phyloP scores from a whole-genome alignment of 2,888 invertebrate species.

The Chromoteleia sp. region DNA sequence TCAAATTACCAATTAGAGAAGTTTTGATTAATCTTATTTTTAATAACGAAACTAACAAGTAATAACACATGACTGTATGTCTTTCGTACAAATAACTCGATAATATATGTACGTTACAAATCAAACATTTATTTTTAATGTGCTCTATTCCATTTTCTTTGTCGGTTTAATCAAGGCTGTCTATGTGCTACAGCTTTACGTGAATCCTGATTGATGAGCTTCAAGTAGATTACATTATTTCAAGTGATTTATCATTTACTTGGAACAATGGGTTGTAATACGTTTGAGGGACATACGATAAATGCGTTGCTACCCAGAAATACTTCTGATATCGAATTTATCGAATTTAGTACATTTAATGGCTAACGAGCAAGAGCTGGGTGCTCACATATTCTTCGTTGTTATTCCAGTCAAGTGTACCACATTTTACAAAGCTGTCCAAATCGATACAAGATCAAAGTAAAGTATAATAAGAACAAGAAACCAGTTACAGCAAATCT shows the following conservation, averaged over 20 bases:
- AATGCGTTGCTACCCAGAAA: slow-evolving; percentile 19
- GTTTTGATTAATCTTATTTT: too few relatives aligned
- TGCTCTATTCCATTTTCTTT: slow-evolving; percentile 20
- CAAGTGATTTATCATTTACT: slow-evolving; percentile 62
- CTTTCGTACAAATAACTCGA: too few relatives aligned
- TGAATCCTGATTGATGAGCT: slow-evolving; percentile 57
- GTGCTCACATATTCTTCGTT: too few relatives aligned
- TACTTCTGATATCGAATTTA: slow-evolving; percentile 43
- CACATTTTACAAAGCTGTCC: too few relatives aligned
- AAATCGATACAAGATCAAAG: too few relatives aligned
- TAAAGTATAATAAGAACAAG: too few relatives aligned
- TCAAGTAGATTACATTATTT: slow-evolving; percentile 57
- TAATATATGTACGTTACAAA: slow-evolving; percentile 8
- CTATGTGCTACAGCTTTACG: slow-evolving; percentile 30
- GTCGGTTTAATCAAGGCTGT: slow-evolving; percentile 44
- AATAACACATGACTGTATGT: too few relatives aligned
- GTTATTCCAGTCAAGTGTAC: too few relatives aligned
- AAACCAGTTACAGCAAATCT: not conserved
- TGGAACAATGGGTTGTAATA: slow-evolving; percentile 43
- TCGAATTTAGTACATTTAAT: slow-evolving; percentile 9
- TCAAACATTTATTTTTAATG: slow-evolving; percentile 16
- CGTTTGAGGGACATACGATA: slow-evolving; percentile 38
- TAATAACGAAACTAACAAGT: too few relatives aligned
- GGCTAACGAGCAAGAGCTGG: not conserved
- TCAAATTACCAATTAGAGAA: too few relatives aligned